These are phyloP conservation scores for Cryptotis parvus DNA, from an alignment of 2,113 vertebrate genomes.

Conservation along the genomic window DNA sequence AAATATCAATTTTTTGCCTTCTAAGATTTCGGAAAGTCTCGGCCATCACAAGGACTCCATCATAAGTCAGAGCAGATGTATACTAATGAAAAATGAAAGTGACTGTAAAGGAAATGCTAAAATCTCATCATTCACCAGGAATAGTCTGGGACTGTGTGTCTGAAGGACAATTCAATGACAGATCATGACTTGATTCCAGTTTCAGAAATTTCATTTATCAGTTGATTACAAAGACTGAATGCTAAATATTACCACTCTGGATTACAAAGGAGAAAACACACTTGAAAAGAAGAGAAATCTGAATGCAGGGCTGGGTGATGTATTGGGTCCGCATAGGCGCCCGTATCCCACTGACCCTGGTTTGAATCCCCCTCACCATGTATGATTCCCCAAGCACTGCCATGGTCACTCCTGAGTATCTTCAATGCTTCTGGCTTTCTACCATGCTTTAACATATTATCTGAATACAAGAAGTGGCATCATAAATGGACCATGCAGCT, in stretches of 20 bases:
- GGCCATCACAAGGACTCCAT: constrained; percentile 98
- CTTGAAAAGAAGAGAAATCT: neutral
- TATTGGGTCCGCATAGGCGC: too few species aligned
- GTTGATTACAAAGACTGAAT: neutral
- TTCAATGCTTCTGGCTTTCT: too few species aligned
- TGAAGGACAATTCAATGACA: neutral
- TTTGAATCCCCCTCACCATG: too few species aligned
- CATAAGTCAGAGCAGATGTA: constrained; percentile 97
- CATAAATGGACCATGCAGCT: neutral
- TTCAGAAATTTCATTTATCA: neutral
- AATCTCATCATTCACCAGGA: neutral
- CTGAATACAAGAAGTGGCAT: neutral
- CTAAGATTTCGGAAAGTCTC: constrained; percentile 98
- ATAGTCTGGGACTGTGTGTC: neutral
- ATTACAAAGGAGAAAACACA: constrained; percentile 21
- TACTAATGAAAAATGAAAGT: constrained; percentile 88
- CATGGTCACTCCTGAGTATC: too few species aligned
- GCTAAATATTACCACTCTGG: neutral
- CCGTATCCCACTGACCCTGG: too few species aligned
- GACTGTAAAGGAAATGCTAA: constrained; percentile 3
- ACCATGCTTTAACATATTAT: neutral
- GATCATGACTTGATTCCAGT: neutral
- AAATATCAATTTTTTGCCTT: constrained; percentile 98
- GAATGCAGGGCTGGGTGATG: too few species aligned
- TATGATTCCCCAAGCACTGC: too few species aligned